These are phyloP conservation scores for Chironomus riparius DNA, from an alignment of 2,888 invertebrate species.

Conservation along the genomic window DNA sequence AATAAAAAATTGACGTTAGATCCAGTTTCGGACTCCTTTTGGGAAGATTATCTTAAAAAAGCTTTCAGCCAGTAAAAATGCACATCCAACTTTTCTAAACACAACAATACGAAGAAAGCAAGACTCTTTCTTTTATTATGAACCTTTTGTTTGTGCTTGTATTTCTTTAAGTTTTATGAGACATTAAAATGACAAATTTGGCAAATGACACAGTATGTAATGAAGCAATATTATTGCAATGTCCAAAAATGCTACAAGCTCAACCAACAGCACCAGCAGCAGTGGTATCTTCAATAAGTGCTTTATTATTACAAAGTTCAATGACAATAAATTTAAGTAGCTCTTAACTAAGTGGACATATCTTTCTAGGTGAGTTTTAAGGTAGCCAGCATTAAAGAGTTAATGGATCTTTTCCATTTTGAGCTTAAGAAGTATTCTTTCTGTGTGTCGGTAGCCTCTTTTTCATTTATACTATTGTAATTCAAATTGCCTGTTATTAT, in stretches of 20 bases:
- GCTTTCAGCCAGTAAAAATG: too few species aligned
- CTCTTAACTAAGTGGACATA: slow-evolving; percentile 1
- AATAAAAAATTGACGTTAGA: too few species aligned
- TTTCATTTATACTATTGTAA: too few species aligned
- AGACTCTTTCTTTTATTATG: neutral
- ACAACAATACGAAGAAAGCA: neutral
- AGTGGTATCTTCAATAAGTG: neutral
- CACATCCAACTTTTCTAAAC: too few species aligned
- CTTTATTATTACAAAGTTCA: neutral
- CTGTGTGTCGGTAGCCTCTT: neutral
- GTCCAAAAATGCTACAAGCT: neutral
- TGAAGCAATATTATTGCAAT: neutral
- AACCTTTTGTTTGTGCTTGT: too few species aligned
- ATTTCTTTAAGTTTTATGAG: too few species aligned
- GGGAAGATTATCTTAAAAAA: too few species aligned
- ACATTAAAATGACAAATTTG: neutral
- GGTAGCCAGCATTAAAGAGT: neutral
- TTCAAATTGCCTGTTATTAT: neutral
- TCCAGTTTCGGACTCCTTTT: too few species aligned
- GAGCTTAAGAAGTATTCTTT: neutral
- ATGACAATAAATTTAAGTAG: slow-evolving; percentile 5
- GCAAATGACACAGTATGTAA: neutral
- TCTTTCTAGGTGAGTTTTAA: neutral
- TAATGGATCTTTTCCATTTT: slow-evolving; percentile 5
- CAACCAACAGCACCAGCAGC: neutral